Percentiles rank a stretch among this genome's conserved stretches.
These are phyloP conservation scores for Ooceraea biroi DNA, from an alignment of 1,140 invertebrate species.

Conservation along the genomic window DNA sequence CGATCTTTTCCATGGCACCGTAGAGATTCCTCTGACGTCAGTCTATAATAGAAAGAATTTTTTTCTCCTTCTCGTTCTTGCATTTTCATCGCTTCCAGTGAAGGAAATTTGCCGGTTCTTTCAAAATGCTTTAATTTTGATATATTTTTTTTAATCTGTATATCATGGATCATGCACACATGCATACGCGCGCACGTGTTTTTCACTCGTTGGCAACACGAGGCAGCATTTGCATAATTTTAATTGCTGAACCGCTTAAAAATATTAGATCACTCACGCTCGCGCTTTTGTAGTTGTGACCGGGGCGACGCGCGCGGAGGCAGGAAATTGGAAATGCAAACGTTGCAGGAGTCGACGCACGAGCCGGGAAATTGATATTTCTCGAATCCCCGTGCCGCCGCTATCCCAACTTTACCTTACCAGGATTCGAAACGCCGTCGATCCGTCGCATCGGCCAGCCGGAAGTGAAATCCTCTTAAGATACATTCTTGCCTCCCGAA, in stretches of 20 bases:
- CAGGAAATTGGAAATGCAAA: slow-evolving; percentile 73
- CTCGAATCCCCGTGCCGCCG: slow-evolving; percentile 37
- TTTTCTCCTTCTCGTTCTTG: not conserved
- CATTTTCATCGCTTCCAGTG: not conserved
- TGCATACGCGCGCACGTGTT: not conserved
- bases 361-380: slow-evolving; percentile 68
- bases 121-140: no score
- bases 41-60: not conserved
- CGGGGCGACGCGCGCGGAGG: not conserved
- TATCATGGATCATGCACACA: no score
- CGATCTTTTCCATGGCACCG: not conserved
- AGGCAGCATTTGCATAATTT: no score
- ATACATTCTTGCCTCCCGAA: not conserved
- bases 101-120: no score
- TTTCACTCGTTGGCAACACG: no score
- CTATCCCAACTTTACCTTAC: not conserved
- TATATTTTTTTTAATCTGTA: no score
- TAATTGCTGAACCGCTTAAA: no score
- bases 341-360: slow-evolving; percentile 53
- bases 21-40: not conserved
- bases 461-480: slow-evolving; percentile 59
- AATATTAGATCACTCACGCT: no score
- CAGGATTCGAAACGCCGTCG: slow-evolving; percentile 33
- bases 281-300: slow-evolving; percentile 24
- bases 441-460: slow-evolving; percentile 16